Evolutionary conservation across 2,888 invertebrate species (phyloP), one percentile per base, ranked within the genome.

Genomic region (Drosophila mimica): DNA sequence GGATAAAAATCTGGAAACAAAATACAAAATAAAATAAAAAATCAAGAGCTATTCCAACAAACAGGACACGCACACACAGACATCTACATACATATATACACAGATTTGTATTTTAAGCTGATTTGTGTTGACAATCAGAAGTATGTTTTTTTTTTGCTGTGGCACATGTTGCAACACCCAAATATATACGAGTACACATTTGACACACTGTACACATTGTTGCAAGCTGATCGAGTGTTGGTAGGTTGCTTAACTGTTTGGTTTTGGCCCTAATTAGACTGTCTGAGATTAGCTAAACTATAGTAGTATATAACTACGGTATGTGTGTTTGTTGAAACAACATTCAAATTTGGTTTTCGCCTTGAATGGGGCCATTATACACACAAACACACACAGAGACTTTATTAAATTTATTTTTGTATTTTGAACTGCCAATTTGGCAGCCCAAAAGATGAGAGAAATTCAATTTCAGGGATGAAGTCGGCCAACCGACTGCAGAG

Each of bases 71-170:
- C 11, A 13, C 13, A 58, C 25, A 48, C 48, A 43, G 4, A 17
- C 34, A 40, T 5, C 25, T 25, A n/a, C n/a, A 48, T 7, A 30
- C 5, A 7, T 25, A 25, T 17, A 17, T 13, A 7, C 0, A 6
- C 20, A 66, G 72, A 73, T 79, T 79, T 80, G 73, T 61, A 79
- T 69, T 79, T 67, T 64, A 79, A 79, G 73, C 80, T 76, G 80
- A 73, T 80, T 79, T 73, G 54, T 67, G 63, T 74, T 64, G 76
- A 58, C 63, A 59, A 58, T 64, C 49, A 34, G 28, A 38, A 17
- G 56, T 5, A 28, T n/a, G 38, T 30, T n/a, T 54, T 38, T 38
- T 13, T 30, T 30, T 25, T 33, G 20, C 15, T 53, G 53, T n/a
- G 28, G 13, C 54, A n/a, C 54, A 56, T 40, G 33, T 28, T 48